phyloP scores from a whole-genome alignment of 1,140 invertebrate species.

The Hyles euphorbiae region DNA sequence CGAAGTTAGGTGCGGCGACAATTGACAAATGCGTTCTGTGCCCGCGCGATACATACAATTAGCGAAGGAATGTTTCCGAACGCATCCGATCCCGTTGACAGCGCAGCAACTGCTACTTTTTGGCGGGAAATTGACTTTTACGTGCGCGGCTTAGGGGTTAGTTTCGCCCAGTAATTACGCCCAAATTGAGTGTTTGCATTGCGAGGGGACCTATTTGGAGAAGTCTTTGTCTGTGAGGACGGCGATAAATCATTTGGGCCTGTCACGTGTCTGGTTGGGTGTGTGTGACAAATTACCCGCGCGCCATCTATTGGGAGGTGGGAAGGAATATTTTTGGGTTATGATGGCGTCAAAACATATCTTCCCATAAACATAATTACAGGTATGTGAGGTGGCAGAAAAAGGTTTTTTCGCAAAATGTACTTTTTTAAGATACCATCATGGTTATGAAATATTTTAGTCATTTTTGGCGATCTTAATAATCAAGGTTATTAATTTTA shows the following conservation, averaged over 20 bases:
- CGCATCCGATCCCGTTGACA: background rate
- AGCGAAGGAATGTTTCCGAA: constrained; percentile 6
- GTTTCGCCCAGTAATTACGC: constrained; percentile 48
- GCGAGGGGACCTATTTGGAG: constrained; percentile 61
- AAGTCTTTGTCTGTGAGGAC: constrained; percentile 56
- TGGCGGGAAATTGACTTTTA: constrained; percentile 10
- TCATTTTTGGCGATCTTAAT: too few species aligned
- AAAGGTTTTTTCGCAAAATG: too few species aligned
- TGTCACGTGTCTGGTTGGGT: constrained; percentile 54
- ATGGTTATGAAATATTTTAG: background rate
- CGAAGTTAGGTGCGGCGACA: constrained; percentile 58
- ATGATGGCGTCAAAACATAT: constrained; percentile 4
- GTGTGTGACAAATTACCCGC: constrained; percentile 65
- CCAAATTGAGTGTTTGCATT: constrained; percentile 64
- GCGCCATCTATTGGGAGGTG: constrained; percentile 37
- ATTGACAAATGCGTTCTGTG: constrained; percentile 69
- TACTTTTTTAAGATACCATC: too few species aligned
- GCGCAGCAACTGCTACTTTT: constrained; percentile 7
- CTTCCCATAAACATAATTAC: background rate
- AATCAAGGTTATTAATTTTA: too few species aligned
- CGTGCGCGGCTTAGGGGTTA: constrained; percentile 41
- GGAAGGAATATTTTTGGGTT: constrained; percentile 19
- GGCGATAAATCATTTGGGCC: constrained; percentile 62
- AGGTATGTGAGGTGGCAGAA: too few species aligned
- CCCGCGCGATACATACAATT: constrained; percentile 45